These are phyloP conservation scores for Sphaeridia pumilis DNA, from an alignment of 2,888 invertebrate genomes.

Conservation along the genomic window DNA sequence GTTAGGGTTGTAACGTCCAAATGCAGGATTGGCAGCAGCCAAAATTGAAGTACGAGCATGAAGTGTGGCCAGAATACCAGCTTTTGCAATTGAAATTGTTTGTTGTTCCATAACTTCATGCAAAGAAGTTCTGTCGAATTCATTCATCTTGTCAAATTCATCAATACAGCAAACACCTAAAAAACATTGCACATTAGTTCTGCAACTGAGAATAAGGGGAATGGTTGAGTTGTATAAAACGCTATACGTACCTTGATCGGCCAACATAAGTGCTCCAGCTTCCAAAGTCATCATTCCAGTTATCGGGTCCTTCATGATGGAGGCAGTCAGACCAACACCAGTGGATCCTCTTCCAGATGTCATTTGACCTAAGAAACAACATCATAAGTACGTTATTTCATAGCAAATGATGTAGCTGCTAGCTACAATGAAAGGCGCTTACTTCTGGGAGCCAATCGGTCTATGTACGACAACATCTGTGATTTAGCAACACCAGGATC, in stretches of 20 bases:
- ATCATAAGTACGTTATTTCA: too few relatives aligned
- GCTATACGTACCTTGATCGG: conserved; percentile 78
- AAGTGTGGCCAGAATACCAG: conserved; percentile 95
- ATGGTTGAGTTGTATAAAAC: too few relatives aligned
- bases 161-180: conserved; percentile 85
- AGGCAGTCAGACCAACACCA: conserved; percentile 97
- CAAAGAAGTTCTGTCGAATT: conserved; percentile 84
- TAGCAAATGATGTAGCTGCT: too few relatives aligned
- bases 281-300: conserved; percentile 97
- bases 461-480: conserved; percentile 87
- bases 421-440: conserved; percentile 38
- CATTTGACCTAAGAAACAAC: conserved; percentile 79
- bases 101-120: conserved; percentile 99
- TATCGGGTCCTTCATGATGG: conserved; percentile 92
- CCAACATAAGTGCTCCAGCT: conserved; percentile 90
- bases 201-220: conserved; percentile 14
- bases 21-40: conserved; percentile 98
- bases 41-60: conserved; percentile 96
- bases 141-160: conserved; percentile 99
- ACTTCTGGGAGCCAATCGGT: conserved; percentile 79
- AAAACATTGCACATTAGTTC: not conserved
- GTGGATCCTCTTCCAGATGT: conserved; percentile 94
- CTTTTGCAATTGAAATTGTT: conserved; percentile 98
- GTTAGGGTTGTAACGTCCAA: conserved; percentile 93
- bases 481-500: conserved; percentile 99